These are phyloP conservation scores for Aphaenogaster floridana DNA, from an alignment of 1,140 invertebrate species.

Conservation along the genomic window DNA sequence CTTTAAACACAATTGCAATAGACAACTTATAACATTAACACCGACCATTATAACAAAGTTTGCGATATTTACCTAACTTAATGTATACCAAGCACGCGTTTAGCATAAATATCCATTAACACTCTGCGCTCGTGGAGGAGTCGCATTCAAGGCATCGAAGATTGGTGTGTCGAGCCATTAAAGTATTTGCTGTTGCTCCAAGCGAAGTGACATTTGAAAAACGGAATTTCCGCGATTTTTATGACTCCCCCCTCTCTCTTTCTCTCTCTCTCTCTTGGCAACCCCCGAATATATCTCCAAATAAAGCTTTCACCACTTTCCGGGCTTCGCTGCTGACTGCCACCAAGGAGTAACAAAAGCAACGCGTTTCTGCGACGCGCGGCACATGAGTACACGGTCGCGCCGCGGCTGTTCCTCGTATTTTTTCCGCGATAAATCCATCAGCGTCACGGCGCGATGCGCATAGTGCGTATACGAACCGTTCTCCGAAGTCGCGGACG, in stretches of 20 bases:
- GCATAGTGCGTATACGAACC: background rate
- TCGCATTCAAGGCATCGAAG: background rate
- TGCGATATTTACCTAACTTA: background rate
- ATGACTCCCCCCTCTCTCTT: background rate
- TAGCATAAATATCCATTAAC: slow-evolving; percentile 44
- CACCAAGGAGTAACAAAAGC: slow-evolving; percentile 30
- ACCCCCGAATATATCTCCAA: slow-evolving; percentile 22
- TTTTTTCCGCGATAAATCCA: slow-evolving; percentile 58
- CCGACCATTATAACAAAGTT: background rate
- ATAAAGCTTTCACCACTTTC: slow-evolving; percentile 39
- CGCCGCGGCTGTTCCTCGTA: background rate
- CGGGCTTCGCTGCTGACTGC: background rate
- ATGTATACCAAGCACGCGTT: background rate
- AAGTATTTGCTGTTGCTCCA: slow-evolving; percentile 31
- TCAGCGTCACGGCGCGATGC: slow-evolving; percentile 15
- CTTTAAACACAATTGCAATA: background rate
- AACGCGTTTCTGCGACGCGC: background rate
- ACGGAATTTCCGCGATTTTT: slow-evolving; percentile 41
- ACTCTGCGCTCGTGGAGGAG: background rate
- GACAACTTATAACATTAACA: background rate
- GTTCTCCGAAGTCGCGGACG: slow-evolving; percentile 6
- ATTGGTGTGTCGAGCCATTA: slow-evolving; percentile 33
- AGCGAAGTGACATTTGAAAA: slow-evolving; percentile 38
- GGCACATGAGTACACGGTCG: slow-evolving; percentile 12
- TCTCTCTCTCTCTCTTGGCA: background rate